phyloP scores from a whole-genome alignment of 2,113 vertebrate genomes.

The Tetraodon nigroviridis region DNA sequence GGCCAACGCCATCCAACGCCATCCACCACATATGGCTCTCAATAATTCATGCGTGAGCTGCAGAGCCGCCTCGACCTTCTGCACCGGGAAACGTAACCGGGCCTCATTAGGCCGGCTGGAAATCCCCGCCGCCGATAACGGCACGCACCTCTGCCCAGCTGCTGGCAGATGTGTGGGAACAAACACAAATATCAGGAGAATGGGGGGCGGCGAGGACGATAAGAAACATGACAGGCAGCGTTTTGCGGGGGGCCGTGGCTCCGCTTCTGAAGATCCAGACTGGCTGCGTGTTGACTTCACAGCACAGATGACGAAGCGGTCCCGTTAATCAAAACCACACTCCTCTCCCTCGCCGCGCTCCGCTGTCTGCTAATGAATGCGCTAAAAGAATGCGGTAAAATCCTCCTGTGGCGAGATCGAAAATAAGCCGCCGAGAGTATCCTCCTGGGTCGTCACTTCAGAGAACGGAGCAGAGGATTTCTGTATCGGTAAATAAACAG shows the following conservation, averaged over 20 bases:
- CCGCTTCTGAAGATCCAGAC: constrained; percentile 8
- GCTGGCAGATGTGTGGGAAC: constrained; percentile 20
- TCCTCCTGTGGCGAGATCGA: constrained; percentile 25
- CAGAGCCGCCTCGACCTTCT: constrained; percentile 61
- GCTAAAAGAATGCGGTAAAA: constrained; percentile 25
- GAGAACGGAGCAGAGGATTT: constrained; percentile 26
- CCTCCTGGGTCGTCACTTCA: constrained; percentile 26
- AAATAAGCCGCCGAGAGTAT: constrained; percentile 51
- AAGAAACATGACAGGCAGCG: constrained; percentile 22
- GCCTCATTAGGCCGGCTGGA: constrained; percentile 59
- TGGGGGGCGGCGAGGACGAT: neutral
- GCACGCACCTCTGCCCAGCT: neutral
- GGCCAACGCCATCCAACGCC: constrained; percentile 57
- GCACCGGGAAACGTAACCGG: constrained; percentile 45
- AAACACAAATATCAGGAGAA: constrained; percentile 32
- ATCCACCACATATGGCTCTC: constrained; percentile 71
- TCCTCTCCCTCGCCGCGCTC: neutral
- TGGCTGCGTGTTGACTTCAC: constrained; percentile 1
- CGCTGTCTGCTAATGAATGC: constrained; percentile 16
- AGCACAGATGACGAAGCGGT: constrained; percentile 2
- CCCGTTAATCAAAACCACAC: constrained; percentile 15
- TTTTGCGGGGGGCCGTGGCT: constrained; percentile 21
- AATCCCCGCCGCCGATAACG: constrained; percentile 40
- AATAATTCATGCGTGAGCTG: constrained; percentile 72
- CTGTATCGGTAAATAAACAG: constrained; percentile 55